Conservation (phyloP, 2,113 vertebrate species). For the Pedetes capensis region DNA sequence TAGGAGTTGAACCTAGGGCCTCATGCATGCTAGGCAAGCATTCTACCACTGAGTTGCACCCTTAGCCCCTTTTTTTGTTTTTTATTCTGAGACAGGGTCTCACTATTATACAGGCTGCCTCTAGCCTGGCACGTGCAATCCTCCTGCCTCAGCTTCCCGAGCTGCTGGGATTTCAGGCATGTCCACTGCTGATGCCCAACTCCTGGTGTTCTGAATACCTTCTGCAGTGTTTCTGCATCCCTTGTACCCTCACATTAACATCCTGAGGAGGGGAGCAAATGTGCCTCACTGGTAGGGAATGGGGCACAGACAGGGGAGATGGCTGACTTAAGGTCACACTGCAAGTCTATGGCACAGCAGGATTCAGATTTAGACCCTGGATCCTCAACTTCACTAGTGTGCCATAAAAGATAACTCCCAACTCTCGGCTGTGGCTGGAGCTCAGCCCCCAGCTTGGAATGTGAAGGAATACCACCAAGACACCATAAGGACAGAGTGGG, state of each 20-base stretch:
- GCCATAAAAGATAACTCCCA: background rate
- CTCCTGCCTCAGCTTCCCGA: no score
- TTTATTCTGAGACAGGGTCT: no score
- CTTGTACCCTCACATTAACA: background rate
- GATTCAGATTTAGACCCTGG: background rate
- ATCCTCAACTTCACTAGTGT: background rate
- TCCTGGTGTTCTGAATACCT: background rate
- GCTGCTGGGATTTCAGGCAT: no score
- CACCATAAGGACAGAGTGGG: background rate
- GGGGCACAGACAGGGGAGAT: background rate
- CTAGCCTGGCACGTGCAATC: no score
- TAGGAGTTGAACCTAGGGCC: no score
- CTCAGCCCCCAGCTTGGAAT: background rate
- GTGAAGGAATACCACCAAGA: background rate
- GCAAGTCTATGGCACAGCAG: background rate
- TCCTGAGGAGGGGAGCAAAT: background rate
- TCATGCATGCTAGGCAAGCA: no score
- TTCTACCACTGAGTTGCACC: no score
- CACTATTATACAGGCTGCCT: no score
- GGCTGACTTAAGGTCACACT: background rate
- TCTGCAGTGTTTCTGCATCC: background rate
- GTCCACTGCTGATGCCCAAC: no score
- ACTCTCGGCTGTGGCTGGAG: background rate
- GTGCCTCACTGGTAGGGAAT: background rate
- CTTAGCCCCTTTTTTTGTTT: no score